Evolutionary conservation across 1,140 invertebrate genomes (phyloP).

Genomic region (Cyclargus thomasi): DNA sequence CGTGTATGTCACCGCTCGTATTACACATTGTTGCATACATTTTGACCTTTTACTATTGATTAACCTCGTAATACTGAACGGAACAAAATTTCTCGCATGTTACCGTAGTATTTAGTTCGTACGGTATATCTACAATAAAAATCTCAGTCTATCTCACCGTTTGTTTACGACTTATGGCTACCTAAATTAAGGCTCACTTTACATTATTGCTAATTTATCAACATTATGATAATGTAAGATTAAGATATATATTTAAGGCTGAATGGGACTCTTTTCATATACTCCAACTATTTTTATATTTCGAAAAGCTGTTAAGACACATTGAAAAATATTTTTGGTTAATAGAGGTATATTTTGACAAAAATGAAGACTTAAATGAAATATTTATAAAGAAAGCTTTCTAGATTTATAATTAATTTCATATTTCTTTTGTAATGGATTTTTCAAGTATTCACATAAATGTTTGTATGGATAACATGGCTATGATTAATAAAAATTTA

Average conservation of each 20-base stretch:
- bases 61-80: background rate
- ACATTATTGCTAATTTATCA: conserved; percentile 28
- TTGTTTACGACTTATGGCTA: background rate
- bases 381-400: conserved; percentile 5
- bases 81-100: background rate
- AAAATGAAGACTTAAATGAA: background rate
- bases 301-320: conserved; percentile 11
- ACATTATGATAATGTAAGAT: conserved; percentile 12
- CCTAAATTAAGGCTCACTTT: conserved; percentile 17
- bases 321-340: conserved; percentile 13
- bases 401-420: conserved; percentile 3
- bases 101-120: background rate
- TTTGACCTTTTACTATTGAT: background rate
- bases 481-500: conserved; percentile 18
- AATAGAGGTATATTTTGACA: conserved; percentile 10
- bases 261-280: conserved; percentile 9
- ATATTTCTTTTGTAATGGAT: background rate
- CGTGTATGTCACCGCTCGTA: no score
- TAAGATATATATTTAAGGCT: conserved; percentile 14
- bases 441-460: conserved; percentile 10
- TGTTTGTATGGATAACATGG: conserved; percentile 2
- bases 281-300: conserved; percentile 2
- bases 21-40: background rate
- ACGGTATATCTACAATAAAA: background rate
- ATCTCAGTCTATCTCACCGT: background rate